Conservation (phyloP, 2,113 vertebrate genomes). For the Cnemophilus loriae region DNA sequence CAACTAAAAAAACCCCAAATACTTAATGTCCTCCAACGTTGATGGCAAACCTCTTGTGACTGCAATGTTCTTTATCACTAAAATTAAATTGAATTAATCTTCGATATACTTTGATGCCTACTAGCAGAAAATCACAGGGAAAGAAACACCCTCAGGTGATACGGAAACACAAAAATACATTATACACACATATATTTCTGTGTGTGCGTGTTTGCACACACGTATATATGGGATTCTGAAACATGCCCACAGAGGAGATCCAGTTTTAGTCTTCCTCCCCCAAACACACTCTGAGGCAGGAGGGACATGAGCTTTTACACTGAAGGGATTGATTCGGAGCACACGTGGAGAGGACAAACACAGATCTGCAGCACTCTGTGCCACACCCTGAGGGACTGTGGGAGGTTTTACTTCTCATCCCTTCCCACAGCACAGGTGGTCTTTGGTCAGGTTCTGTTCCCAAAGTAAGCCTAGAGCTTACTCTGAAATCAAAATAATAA, state of each 20-base stretch:
- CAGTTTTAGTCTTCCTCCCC: not conserved
- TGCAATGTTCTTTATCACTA: not conserved
- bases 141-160: not conserved
- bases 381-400: not conserved
- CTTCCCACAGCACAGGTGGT: not conserved
- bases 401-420: not conserved
- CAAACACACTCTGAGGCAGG: not conserved
- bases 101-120: not conserved
- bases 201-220: not conserved
- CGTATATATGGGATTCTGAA: not conserved
- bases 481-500: not conserved
- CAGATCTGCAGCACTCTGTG: not conserved
- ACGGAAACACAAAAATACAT: not conserved
- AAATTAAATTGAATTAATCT: slow-evolving; percentile 40
- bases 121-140: not conserved
- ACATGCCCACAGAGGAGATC: not conserved
- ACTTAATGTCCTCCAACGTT: not conserved
- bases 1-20: not conserved
- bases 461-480: not conserved
- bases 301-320: not conserved
- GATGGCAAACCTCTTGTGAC: slow-evolving; percentile 9
- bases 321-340: not conserved
- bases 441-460: not conserved
- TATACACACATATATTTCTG: rapidly evolving
- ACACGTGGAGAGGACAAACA: rapidly evolving